Conservation (phyloP, 2,888 invertebrate species). For the Cephus rjabovi region DNA sequence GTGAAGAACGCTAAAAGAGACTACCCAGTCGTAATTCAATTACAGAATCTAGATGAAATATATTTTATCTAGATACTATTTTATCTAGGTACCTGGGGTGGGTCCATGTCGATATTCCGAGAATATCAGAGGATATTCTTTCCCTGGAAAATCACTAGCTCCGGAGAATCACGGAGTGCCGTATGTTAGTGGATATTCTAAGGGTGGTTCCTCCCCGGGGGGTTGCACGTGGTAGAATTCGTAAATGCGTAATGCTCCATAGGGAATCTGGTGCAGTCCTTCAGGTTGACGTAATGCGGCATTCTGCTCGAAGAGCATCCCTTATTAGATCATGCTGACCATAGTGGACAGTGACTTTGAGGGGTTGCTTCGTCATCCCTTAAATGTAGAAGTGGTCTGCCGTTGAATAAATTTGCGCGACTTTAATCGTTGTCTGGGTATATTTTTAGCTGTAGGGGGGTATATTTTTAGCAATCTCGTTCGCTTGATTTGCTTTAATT, state of each 20-base stretch:
- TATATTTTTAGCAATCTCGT: slow-evolving; percentile 31
- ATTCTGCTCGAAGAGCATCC: background rate
- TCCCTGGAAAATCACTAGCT: too few species aligned
- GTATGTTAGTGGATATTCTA: too few species aligned
- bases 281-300: slow-evolving; percentile 1
- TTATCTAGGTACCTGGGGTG: too few species aligned
- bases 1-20: too few species aligned
- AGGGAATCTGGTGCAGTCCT: background rate
- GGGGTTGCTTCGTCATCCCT: background rate
- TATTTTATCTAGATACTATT: too few species aligned
- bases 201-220: too few species aligned
- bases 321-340: background rate
- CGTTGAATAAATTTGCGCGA: background rate
- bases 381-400: background rate
- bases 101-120: too few species aligned
- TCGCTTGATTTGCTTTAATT: slow-evolving; percentile 35
- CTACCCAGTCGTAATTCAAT: too few species aligned
- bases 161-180: too few species aligned
- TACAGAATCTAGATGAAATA: too few species aligned
- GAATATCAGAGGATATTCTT: too few species aligned
- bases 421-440: slow-evolving; percentile 12
- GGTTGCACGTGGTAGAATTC: too few species aligned
- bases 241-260: slow-evolving; percentile 2
- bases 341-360: background rate
- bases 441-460: background rate